Percentiles rank a stretch among this genome's conserved stretches.
Conservation (phyloP, 1,140 invertebrate species). For the Wiebesia pumilae region DNA sequence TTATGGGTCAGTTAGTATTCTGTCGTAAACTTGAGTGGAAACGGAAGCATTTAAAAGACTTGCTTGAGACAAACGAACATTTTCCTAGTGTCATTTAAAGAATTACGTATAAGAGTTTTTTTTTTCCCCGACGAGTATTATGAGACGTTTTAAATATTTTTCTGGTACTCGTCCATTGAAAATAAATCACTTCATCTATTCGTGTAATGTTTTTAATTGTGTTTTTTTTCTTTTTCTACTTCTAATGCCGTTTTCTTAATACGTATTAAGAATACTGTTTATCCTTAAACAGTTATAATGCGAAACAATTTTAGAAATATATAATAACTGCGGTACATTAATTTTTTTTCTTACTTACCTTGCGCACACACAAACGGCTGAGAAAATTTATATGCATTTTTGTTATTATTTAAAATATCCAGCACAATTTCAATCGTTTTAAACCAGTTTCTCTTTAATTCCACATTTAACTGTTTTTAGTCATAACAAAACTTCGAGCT, state of each 20-base stretch:
- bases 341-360: background rate
- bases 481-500: slow-evolving; percentile 37
- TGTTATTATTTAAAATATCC: slow-evolving; percentile 13
- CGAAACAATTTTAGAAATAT: background rate
- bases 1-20: background rate
- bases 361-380: background rate
- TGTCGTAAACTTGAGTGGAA: background rate
- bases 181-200: background rate
- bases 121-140: no score
- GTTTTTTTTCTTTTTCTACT: no score
- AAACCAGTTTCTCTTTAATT: slow-evolving; percentile 25
- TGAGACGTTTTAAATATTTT: background rate
- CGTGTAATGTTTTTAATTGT: background rate
- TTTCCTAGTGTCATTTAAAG: background rate
- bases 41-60: background rate
- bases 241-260: background rate
- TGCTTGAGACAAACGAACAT: background rate
- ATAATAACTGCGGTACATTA: background rate
- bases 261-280: slow-evolving; percentile 1
- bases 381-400: slow-evolving; percentile 2
- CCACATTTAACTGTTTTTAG: slow-evolving; percentile 31
- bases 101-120: background rate
- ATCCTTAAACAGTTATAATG: background rate
- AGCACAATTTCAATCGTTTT: background rate
- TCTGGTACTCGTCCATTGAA: background rate